A percentile compares a stretch with the other conserved stretches of the same genome.
phyloP scores from a whole-genome alignment of 2,888 invertebrate species.

The Brachyptera risi region DNA sequence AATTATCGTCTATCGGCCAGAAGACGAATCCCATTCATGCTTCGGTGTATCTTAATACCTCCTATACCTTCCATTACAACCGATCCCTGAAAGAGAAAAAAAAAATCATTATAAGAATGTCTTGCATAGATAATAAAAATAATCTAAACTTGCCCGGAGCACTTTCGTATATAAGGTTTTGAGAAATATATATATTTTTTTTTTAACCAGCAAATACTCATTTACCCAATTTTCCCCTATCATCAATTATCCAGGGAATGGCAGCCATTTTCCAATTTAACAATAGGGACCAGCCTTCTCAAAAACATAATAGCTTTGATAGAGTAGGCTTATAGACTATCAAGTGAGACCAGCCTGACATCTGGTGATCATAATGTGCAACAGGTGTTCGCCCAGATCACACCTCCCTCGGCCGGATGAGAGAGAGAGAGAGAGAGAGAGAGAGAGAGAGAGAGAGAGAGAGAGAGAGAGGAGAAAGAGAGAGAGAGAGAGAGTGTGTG shows the following conservation, averaged over 20 bases:
- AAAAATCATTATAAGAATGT: slow-evolving; percentile 8
- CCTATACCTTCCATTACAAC: neutral
- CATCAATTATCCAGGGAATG: slow-evolving; percentile 5
- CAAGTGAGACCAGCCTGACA: neutral
- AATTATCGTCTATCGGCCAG: too few species aligned
- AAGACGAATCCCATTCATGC: neutral
- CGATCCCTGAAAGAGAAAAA: neutral
- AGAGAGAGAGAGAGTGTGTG: neutral
- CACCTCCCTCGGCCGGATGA: too few species aligned
- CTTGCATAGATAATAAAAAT: neutral
- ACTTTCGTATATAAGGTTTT: neutral
- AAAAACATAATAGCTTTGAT: neutral
- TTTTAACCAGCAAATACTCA: slow-evolving; percentile 7
- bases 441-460: slow-evolving; percentile 10
- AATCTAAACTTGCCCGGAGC: slow-evolving; percentile 2
- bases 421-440: neutral
- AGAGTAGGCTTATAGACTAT: neutral
- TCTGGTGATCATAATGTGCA: neutral
- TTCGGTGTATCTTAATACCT: neutral
- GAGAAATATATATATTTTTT: too few species aligned
- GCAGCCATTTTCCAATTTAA: slow-evolving; percentile 5
- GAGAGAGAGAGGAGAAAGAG: slow-evolving; percentile 4
- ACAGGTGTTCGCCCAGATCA: too few species aligned
- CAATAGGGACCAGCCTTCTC: neutral
- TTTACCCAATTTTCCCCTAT: slow-evolving; percentile 3